Conservation (phyloP, 2,888 invertebrate genomes). For the Horisme vitalbata region DNA sequence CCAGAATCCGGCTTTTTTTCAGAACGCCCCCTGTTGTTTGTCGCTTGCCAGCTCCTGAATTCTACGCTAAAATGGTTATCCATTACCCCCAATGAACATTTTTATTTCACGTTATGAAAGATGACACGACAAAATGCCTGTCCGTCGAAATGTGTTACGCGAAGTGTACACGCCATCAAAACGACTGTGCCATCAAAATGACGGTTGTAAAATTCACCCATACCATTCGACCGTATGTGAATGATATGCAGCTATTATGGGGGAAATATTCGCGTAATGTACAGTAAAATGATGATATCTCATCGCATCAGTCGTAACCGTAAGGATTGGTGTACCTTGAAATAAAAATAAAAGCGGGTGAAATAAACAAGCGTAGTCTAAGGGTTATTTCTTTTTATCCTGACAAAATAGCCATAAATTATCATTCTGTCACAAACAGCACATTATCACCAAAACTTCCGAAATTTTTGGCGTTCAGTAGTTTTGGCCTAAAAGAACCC, state of each 20-base stretch:
- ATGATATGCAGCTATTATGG: slow-evolving; percentile 20
- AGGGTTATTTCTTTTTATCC: no score
- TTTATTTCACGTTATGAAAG: slow-evolving; percentile 55
- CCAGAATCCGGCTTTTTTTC: no score
- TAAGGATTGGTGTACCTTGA: no score
- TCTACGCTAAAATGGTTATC: slow-evolving; percentile 38
- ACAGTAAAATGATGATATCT: slow-evolving; percentile 18
- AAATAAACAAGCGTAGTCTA: no score
- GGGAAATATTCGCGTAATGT: slow-evolving; percentile 16
- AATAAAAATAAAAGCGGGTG: no score
- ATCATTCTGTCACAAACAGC: no score
- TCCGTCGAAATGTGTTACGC: slow-evolving; percentile 27
- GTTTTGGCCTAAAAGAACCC: no score
- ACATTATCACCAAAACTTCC: no score
- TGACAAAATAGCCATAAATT: no score
- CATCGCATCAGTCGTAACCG: slow-evolving; percentile 17
- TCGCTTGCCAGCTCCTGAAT: not conserved
- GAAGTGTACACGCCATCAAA: slow-evolving; percentile 37
- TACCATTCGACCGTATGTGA: slow-evolving; percentile 20
- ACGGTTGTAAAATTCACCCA: slow-evolving; percentile 29
- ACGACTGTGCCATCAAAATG: slow-evolving; percentile 44
- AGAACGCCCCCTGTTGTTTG: no score
- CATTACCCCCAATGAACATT: slow-evolving; percentile 53
- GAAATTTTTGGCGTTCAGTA: no score
- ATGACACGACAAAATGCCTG: slow-evolving; percentile 37